phyloP scores from a whole-genome alignment of 2,888 invertebrate species.

The Cyclophora albipunctata region DNA sequence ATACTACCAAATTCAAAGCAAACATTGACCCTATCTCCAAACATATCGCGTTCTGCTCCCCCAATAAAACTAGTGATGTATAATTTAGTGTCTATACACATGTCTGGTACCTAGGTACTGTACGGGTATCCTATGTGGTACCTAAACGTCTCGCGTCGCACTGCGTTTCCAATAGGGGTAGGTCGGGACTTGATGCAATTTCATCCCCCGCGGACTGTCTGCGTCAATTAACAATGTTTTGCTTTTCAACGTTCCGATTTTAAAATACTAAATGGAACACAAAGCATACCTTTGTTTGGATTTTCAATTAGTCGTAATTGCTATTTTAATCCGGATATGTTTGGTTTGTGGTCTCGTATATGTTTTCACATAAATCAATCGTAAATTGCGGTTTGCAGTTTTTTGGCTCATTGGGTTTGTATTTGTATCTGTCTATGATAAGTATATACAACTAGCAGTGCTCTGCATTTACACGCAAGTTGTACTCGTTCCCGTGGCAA shows the following conservation, averaged over 20 bases:
- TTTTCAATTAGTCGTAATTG: not conserved
- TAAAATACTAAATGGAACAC: no score
- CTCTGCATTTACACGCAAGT: no score
- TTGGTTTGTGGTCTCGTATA: not conserved
- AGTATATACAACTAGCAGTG: no score
- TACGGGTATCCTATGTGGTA: conserved; percentile 9
- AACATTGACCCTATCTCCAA: conserved; percentile 26
- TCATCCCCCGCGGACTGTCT: not conserved
- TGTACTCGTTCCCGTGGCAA: no score
- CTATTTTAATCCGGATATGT: not conserved
- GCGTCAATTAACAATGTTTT: not conserved
- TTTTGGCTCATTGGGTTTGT: not conserved
- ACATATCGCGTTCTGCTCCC: conserved; percentile 28
- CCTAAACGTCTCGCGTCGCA: conserved; percentile 29
- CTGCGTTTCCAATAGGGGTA: conserved; percentile 50
- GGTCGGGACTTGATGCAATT: conserved; percentile 35
- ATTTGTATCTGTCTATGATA: no score
- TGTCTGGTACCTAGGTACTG: no score
- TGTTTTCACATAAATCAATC: not conserved
- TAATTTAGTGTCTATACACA: conserved; percentile 48
- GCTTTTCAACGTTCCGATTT: no score
- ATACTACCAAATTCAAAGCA: no score
- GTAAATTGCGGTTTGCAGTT: not conserved
- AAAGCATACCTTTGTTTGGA: not conserved
- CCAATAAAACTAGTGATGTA: conserved; percentile 58